These are phyloP conservation scores for Mastacembelus armatus DNA, from an alignment of 2,797 vertebrate species.

Conservation along the genomic window DNA sequence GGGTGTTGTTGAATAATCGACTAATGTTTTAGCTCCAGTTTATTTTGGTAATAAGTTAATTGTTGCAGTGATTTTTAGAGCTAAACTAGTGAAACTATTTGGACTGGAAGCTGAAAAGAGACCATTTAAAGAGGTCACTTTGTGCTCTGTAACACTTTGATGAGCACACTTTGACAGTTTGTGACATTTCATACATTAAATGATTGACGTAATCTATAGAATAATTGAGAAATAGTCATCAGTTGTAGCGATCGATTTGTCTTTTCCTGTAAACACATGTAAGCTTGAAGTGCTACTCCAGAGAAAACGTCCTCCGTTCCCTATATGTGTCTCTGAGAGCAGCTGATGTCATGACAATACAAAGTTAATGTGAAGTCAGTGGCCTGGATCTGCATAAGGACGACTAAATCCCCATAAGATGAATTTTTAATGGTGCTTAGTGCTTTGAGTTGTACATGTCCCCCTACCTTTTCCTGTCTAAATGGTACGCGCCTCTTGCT, in stretches of 20 bases:
- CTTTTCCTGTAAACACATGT: background rate
- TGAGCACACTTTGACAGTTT: too few species aligned
- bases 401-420: constrained; percentile 22
- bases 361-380: constrained; percentile 33
- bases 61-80: background rate
- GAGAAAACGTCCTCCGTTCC: background rate
- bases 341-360: background rate
- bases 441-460: constrained; percentile 15
- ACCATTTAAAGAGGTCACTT: too few species aligned
- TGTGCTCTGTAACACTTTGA: too few species aligned
- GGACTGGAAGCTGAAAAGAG: background rate
- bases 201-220: background rate
- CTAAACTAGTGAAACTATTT: background rate
- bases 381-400: constrained; percentile 8
- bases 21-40: too few species aligned
- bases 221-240: background rate
- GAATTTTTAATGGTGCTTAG: constrained; percentile 38
- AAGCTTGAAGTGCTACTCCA: background rate
- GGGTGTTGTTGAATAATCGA: too few species aligned
- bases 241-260: background rate
- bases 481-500: constrained; percentile 75
- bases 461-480: constrained; percentile 13
- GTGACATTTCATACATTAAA: too few species aligned
- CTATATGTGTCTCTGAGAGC: background rate
- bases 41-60: too few species aligned